A percentile compares a stretch with the other conserved stretches of the same genome.
Evolutionary conservation across 2,113 vertebrate genomes (phyloP).

Genomic region (Hemibagrus wyckioides): DNA sequence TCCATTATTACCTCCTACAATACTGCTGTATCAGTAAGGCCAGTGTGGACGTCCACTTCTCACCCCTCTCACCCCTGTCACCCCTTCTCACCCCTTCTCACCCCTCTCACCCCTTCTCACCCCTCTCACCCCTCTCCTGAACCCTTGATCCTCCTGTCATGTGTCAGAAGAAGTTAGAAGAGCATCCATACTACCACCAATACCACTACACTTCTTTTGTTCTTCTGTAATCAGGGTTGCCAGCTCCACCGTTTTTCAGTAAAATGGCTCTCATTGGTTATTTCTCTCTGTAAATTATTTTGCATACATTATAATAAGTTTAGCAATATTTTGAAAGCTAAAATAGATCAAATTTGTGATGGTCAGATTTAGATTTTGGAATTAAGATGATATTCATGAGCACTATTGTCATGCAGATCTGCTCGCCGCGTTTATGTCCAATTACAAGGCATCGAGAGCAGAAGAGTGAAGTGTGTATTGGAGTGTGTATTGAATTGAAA

Average conservation of each 20-base stretch:
- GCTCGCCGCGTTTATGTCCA: neutral
- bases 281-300: neutral
- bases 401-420: neutral
- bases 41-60: no score
- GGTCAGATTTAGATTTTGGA: neutral
- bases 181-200: no score
- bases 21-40: no score
- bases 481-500: neutral
- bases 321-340: neutral
- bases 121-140: no score
- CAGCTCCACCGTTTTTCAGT: neutral
- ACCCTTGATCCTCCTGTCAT: no score
- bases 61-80: no score
- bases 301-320: neutral
- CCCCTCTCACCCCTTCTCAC: no score
- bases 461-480: constrained; percentile 20
- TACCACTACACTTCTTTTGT: no score
- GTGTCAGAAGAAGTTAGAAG: no score
- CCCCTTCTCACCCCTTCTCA: no score
- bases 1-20: no score
- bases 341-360: neutral
- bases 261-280: neutral
- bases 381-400: neutral
- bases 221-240: neutral
- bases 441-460: constrained; percentile 6